Evolutionary conservation across 2,797 vertebrate genomes (phyloP), one percentile per base, ranked within the genome.

Genomic region (Cetoscarus ocellatus): DNA sequence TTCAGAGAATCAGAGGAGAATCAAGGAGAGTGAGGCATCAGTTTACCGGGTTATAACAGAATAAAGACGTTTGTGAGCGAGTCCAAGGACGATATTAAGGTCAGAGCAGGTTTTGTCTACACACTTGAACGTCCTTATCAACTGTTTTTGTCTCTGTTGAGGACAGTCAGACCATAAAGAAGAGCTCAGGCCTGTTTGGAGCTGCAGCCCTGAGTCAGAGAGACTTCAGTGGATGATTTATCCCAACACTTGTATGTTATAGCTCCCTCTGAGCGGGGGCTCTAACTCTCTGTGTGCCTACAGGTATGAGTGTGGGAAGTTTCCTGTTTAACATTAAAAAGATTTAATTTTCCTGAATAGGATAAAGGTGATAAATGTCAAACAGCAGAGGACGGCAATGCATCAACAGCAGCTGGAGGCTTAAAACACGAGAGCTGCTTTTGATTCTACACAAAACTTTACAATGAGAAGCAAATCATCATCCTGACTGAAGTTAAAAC

Each of bases 211-310:
- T 70, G 67, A 55, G 62, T 87, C 76, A 65, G 52, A 40, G 38
- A 34, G 44, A 61, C 75, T 70, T 68, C 59, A 67, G 77, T 81
- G 75, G 81, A 84, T 53, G 75, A 67, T 45, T 63, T 38, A 67
- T 72, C 44, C 48, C 7, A 10, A 60, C 49, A 38, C 55, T 54
- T 55, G n/a, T 15, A 8, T 48, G n/a, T 43, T 38, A 13, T 51
- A 60, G 61, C 45, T 34, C 27, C 61, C 34, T 27, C 27, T 35
- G 13, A 10, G 2, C 27, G 35, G 14, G 40, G 14, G 47, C 47
- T 60, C 49, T n/a, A 8, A 59, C 56, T 67, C 35, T 55, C 43
- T 43, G 50, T n/a, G 13, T 53, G 72, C 59, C 63, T 60, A 15
- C 49, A 63, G 77, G 50, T 67, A 51, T 8, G 58, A 61, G 9